phyloP scores from a whole-genome alignment of 2,113 vertebrate genomes.

The Dolichallabes microphthalmus region DNA sequence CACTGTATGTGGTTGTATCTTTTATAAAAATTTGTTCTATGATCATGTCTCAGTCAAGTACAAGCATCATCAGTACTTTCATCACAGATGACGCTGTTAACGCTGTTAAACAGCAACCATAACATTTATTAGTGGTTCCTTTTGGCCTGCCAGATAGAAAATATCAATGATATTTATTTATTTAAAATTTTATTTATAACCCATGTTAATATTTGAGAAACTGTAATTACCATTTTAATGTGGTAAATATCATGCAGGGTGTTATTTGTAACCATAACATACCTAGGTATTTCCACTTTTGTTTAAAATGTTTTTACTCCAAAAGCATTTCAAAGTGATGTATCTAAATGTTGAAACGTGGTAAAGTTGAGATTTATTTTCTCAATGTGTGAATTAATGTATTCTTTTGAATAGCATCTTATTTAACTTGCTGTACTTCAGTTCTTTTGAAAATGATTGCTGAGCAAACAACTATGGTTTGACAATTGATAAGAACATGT shows the following conservation, averaged over 20 bases:
- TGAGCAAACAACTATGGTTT: slow-evolving; percentile 34
- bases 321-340: slow-evolving; percentile 46
- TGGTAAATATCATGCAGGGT: slow-evolving; percentile 47
- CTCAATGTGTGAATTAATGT: slow-evolving; percentile 43
- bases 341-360: slow-evolving; percentile 30
- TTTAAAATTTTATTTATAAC: slow-evolving; percentile 54
- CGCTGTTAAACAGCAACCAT: slow-evolving; percentile 48
- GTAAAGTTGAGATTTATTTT: slow-evolving; percentile 38
- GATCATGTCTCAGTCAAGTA: not conserved
- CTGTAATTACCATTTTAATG: slow-evolving; percentile 34
- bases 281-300: slow-evolving; percentile 36
- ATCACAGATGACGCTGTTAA: slow-evolving; percentile 36
- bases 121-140: slow-evolving; percentile 19
- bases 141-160: slow-evolving; percentile 42
- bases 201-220: slow-evolving; percentile 35
- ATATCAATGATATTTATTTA: slow-evolving; percentile 55
- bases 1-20: slow-evolving; percentile 13
- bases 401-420: slow-evolving; percentile 43
- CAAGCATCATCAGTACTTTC: slow-evolving; percentile 27
- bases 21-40: slow-evolving; percentile 32
- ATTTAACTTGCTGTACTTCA: slow-evolving; percentile 37
- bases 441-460: slow-evolving; percentile 36
- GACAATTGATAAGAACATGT: not conserved
- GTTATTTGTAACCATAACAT: slow-evolving; percentile 42
- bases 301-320: slow-evolving; percentile 42